phyloP scores from a whole-genome alignment of 2,113 vertebrate genomes.

The Bos indicus region DNA sequence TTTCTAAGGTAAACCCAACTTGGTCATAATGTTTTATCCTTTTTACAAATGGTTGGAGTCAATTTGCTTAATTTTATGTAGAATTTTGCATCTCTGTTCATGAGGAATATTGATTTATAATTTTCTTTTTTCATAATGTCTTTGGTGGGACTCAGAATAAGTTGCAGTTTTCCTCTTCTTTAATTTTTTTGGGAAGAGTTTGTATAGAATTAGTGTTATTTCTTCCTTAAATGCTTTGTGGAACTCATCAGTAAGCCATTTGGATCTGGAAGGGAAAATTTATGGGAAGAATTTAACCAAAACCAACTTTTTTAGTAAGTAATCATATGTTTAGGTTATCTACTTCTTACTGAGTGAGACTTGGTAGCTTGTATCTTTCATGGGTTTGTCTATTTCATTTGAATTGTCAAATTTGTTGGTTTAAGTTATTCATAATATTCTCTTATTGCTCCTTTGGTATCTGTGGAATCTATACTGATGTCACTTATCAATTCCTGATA shows the following conservation, averaged over 20 bases:
- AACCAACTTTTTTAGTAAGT: background rate
- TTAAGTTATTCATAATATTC: background rate
- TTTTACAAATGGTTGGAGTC: background rate
- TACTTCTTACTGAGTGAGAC: background rate
- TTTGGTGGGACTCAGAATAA: background rate
- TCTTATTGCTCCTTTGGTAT: background rate
- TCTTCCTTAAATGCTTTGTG: background rate
- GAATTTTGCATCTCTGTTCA: background rate
- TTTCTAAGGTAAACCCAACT: background rate
- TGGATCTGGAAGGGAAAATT: background rate
- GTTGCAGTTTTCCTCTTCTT: background rate
- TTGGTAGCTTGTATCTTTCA: background rate
- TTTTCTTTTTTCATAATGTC: background rate
- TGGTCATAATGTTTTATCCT: background rate
- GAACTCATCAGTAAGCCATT: background rate
- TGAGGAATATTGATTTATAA: background rate
- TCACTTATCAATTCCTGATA: background rate
- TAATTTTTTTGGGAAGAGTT: background rate
- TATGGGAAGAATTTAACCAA: background rate
- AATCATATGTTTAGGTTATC: background rate
- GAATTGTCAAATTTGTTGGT: background rate
- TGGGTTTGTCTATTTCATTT: background rate
- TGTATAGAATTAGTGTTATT: background rate
- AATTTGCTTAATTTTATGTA: background rate
- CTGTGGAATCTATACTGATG: background rate